Conservation (phyloP, 2,888 invertebrate genomes). For the Tachina fera region DNA sequence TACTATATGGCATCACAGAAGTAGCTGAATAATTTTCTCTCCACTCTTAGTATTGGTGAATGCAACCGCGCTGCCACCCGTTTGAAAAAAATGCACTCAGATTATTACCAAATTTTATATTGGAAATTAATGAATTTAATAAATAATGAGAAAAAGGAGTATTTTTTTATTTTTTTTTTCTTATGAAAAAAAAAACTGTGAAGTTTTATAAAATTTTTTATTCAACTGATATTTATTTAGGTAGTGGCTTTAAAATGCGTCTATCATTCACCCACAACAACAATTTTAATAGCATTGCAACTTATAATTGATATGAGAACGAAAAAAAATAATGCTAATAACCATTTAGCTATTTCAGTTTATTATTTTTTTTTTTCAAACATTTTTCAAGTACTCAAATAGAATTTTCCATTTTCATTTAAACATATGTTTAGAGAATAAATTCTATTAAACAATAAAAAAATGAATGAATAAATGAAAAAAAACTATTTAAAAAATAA, state of each 20-base stretch:
- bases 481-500: constrained; percentile 45
- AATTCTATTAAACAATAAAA: constrained; percentile 1
- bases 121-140: too few relatives aligned
- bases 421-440: constrained; percentile 8
- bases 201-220: neutral
- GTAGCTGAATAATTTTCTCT: too few relatives aligned
- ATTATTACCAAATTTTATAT: too few relatives aligned
- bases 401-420: constrained; percentile 61
- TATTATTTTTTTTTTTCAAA: constrained; percentile 14
- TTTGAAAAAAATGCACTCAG: too few relatives aligned
- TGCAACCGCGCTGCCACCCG: too few relatives aligned
- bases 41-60: too few relatives aligned
- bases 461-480: constrained; percentile 11
- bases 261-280: neutral
- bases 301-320: constrained; percentile 58
- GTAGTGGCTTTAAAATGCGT: neutral
- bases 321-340: constrained; percentile 53
- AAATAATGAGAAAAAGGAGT: too few relatives aligned
- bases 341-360: constrained; percentile 24
- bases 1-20: too few relatives aligned
- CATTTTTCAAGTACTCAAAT: constrained; percentile 53
- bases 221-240: neutral
- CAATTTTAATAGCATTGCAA: constrained; percentile 10
- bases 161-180: too few relatives aligned
- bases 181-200: too few relatives aligned